A percentile compares a stretch with the other conserved stretches of the same genome.
phyloP scores from a whole-genome alignment of 2,888 invertebrate genomes.

The Pammene fasciana region DNA sequence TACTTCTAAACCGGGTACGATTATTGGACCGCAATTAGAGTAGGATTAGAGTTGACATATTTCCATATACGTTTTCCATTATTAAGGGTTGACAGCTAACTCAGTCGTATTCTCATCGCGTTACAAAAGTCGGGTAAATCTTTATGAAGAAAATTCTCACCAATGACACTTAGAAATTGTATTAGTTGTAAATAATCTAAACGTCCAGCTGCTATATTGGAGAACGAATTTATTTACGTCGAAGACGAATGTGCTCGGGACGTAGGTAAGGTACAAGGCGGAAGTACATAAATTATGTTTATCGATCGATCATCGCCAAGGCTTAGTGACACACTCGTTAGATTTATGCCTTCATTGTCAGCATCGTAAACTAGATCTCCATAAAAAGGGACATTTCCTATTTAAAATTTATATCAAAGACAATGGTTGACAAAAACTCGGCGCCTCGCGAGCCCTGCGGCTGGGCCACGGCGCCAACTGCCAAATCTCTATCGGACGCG shows the following conservation, averaged over 20 bases:
- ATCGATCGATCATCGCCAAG: slow-evolving; percentile 81
- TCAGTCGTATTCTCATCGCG: no score
- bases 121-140: background rate
- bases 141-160: background rate
- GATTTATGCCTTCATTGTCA: slow-evolving; percentile 83
- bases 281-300: slow-evolving; percentile 83
- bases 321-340: slow-evolving; percentile 75
- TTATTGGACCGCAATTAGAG: no score
- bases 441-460: slow-evolving; percentile 74
- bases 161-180: no score
- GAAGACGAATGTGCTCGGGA: slow-evolving; percentile 55
- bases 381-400: slow-evolving; percentile 83
- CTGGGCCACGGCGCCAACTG: slow-evolving; percentile 78
- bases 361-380: slow-evolving; percentile 82
- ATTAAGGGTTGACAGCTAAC: no score
- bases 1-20: background rate
- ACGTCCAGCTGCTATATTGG: slow-evolving; percentile 24
- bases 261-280: slow-evolving; percentile 57
- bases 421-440: slow-evolving; percentile 82
- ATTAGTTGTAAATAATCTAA: slow-evolving; percentile 3
- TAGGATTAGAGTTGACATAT: no score
- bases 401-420: slow-evolving; percentile 83
- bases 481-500: slow-evolving; percentile 82
- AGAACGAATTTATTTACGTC: slow-evolving; percentile 26
- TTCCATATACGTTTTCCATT: no score